Evolutionary conservation across 1,140 invertebrate genomes (phyloP), one percentile per base, ranked within the genome.

Genomic region (Drosophila sechellia): DNA sequence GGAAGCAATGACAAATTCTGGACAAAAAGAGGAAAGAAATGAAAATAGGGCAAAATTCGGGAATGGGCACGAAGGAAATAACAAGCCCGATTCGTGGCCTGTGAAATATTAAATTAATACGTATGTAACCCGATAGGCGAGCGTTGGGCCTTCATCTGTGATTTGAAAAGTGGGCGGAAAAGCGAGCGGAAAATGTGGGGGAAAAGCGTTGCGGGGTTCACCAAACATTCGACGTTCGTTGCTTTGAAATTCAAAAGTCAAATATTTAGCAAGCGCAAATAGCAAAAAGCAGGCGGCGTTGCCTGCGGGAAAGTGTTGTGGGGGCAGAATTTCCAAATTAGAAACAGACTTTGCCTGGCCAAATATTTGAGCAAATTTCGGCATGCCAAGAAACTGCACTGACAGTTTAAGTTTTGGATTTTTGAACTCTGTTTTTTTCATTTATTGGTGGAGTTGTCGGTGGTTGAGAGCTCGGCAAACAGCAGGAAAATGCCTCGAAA

Each of bases 161-260:
- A 78, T 77, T 78, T 63, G 56, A 57, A 27, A 35, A 12, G 54
- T 53, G 53, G 50, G 20, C 17, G 42, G 27, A 15, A 13, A 2
- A 1, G 4, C 37, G 12, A 39, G 35, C 31, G 66, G 66, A 34
- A 65, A 65, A 65, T 42, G 61, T 25, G 15, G 63, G 54, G 58
- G 39, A n/a, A 22, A 45, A 45, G 17, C 13, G 25, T 25, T 17
- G 43, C 43, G 20, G 59, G 50, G 60, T 40, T 50, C 35, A 40
- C 65, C 68, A 71, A 71, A 42, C 43, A 70, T 70, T 71, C 68
- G 27, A 71, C 40, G 37, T 31, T 31, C 31, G 64, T 59, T 73
- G 79, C 79, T 81, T 81, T 81, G 72, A 81, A 81, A 81, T 81
- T 81, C 78, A 81, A 80, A 81, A 81, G 72, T 81, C 77, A 81